Conservation (phyloP, 2,797 vertebrate species). For the Ictinia mississippiensis region DNA sequence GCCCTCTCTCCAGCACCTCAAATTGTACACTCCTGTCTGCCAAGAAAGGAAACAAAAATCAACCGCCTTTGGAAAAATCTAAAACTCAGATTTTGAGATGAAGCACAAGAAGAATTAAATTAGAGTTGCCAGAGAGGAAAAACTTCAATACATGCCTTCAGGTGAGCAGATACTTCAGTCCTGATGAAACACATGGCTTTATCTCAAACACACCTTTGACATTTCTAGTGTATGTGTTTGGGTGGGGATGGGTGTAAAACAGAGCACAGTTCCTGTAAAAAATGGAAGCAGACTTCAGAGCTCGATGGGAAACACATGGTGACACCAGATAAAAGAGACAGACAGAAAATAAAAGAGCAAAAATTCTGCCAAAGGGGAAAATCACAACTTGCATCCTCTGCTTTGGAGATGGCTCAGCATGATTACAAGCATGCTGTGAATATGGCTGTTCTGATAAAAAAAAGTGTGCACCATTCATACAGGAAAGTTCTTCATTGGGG, state of each 20-base stretch:
- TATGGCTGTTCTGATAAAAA: slow-evolving; percentile 14
- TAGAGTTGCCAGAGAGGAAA: slow-evolving; percentile 12
- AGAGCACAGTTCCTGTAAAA: slow-evolving; percentile 35
- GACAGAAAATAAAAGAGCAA: slow-evolving; percentile 29
- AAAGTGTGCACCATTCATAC: background rate
- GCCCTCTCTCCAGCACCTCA: background rate
- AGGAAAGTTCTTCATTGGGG: background rate
- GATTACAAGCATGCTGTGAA: background rate
- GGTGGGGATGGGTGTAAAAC: slow-evolving; percentile 48
- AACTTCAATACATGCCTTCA: slow-evolving; percentile 23
- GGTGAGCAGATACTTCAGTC: slow-evolving; percentile 7
- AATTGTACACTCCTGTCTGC: background rate
- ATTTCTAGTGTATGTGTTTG: slow-evolving; percentile 31
- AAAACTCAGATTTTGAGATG: slow-evolving; percentile 19
- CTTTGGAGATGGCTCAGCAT: slow-evolving; percentile 22
- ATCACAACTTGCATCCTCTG: slow-evolving; percentile 14
- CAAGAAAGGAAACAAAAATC: background rate
- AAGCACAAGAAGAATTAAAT: slow-evolving; percentile 34
- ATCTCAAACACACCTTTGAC: slow-evolving; percentile 55
- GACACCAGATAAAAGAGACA: slow-evolving; percentile 64
- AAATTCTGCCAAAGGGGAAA: slow-evolving; percentile 54
- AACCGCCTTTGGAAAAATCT: background rate
- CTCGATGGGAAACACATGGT: slow-evolving; percentile 55
- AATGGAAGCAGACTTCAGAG: slow-evolving; percentile 59
- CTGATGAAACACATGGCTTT: background rate